Percentiles rank a stretch among this genome's conserved stretches.
phyloP scores from a whole-genome alignment of 1,140 invertebrate species.

The Ceratina japonica region DNA sequence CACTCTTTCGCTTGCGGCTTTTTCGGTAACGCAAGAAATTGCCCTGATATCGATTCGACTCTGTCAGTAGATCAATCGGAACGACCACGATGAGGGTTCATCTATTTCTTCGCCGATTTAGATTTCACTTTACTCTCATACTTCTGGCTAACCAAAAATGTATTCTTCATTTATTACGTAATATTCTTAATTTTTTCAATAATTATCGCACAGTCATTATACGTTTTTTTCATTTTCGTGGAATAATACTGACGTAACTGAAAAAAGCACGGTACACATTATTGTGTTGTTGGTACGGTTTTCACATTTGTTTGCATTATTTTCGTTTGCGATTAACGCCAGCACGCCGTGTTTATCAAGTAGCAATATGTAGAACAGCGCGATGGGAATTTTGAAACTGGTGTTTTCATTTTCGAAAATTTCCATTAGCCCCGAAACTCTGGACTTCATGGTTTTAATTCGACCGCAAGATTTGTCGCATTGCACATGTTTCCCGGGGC shows the following conservation, averaged over 20 bases:
- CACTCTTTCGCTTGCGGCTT: neutral
- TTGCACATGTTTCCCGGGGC: neutral
- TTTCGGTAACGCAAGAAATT: slow-evolving; percentile 2
- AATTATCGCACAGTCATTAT: no score
- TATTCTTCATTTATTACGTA: no score
- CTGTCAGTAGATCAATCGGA: neutral
- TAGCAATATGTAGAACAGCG: neutral
- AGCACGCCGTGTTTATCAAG: neutral
- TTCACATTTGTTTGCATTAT: no score
- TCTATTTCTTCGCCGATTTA: no score
- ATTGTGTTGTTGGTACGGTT: no score
- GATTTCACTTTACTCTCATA: neutral
- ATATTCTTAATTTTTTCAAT: no score
- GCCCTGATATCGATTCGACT: neutral
- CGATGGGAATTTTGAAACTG: slow-evolving; percentile 22
- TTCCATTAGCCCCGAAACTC: neutral
- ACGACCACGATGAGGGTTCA: neutral
- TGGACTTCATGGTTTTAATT: slow-evolving; percentile 9
- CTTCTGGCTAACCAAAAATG: no score
- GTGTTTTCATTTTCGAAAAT: neutral
- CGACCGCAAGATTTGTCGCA: neutral
- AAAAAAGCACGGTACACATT: no score
- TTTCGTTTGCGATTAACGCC: no score
- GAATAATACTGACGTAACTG: no score
- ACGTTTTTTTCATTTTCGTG: no score